phyloP scores from a whole-genome alignment of 2,888 invertebrate species.

The Diarsia dahlii region DNA sequence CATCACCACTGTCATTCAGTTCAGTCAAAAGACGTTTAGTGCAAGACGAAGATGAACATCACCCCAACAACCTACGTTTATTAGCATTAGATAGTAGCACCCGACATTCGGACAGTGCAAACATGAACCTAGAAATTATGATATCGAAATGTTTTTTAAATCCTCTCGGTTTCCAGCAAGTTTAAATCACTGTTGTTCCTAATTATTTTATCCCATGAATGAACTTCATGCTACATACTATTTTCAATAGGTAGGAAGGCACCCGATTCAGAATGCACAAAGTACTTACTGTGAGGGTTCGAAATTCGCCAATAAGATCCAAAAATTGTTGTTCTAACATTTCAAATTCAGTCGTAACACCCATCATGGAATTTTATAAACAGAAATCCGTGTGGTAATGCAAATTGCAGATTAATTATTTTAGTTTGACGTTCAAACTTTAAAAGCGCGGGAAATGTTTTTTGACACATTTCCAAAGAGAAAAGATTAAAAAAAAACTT shows the following conservation, averaged over 20 bases:
- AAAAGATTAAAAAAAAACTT: background rate
- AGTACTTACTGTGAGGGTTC: conserved; percentile 78
- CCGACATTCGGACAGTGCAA: background rate
- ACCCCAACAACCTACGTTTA: background rate
- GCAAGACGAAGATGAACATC: background rate
- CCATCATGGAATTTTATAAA: conserved; percentile 32
- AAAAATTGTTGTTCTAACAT: conserved; percentile 82
- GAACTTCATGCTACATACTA: no score
- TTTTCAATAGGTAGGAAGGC: background rate
- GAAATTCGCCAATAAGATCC: conserved; percentile 82
- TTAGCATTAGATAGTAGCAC: background rate
- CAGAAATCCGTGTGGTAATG: background rate
- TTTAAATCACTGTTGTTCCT: background rate
- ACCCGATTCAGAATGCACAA: background rate
- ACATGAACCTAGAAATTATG: background rate
- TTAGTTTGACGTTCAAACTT: background rate
- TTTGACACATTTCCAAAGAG: background rate
- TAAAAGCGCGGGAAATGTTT: conserved; percentile 20
- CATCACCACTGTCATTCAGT: background rate
- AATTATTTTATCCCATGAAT: background rate
- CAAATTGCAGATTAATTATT: background rate
- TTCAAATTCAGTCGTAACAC: conserved; percentile 78
- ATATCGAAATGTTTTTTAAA: background rate
- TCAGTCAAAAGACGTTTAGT: background rate
- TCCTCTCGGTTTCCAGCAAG: background rate